A percentile compares a stretch with the other conserved stretches of the same genome.
Conservation (phyloP, 2,888 invertebrate species). For the Xanthorhoe designata region DNA sequence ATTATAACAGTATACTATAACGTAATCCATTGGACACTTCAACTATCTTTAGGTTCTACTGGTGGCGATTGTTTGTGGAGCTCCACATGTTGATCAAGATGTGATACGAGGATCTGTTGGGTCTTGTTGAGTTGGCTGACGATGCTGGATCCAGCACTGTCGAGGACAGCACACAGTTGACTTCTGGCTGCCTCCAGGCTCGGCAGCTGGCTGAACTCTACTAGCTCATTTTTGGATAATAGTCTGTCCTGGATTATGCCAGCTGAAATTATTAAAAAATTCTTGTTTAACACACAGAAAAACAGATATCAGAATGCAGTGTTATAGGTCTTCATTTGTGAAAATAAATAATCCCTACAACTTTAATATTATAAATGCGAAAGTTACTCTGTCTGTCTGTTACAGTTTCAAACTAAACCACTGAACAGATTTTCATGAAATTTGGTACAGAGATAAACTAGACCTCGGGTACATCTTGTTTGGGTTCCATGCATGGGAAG, state of each 20-base stretch:
- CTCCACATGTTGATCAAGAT: conserved; percentile 87
- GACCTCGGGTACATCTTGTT: no score
- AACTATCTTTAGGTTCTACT: conserved; percentile 46
- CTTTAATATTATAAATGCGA: no score
- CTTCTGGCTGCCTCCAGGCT: conserved; percentile 88
- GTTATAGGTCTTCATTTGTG: no score
- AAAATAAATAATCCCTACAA: no score
- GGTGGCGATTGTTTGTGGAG: conserved; percentile 51
- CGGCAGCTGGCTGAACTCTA: conserved; percentile 88
- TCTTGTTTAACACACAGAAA: no score
- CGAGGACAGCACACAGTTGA: conserved; percentile 88
- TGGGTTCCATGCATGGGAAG: no score
- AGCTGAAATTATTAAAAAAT: conserved; percentile 76
- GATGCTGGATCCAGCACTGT: conserved; percentile 87
- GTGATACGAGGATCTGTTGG: conserved; percentile 88
- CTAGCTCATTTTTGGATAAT: conserved; percentile 88
- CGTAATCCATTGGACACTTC: conserved; percentile 38
- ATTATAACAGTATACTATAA: conserved; percentile 44
- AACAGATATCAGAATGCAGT: no score
- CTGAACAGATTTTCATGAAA: no score
- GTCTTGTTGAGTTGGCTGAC: conserved; percentile 88
- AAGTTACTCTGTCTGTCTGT: no score
- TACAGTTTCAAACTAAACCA: no score
- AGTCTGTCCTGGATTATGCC: conserved; percentile 90
- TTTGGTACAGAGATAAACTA: no score